Conservation (phyloP, 2,113 vertebrate genomes). For the Phrynosoma platyrhinos region DNA sequence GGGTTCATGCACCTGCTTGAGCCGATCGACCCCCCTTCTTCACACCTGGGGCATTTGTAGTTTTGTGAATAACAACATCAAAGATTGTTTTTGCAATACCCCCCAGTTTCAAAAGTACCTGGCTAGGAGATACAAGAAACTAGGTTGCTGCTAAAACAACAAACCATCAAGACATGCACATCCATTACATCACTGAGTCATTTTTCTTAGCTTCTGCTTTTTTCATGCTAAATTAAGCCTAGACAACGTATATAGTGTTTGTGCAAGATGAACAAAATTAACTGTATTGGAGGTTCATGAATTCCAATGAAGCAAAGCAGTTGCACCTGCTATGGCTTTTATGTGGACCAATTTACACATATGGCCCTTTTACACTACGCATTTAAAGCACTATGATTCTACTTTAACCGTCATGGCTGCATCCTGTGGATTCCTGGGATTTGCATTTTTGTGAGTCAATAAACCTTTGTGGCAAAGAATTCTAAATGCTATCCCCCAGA, state of each 20-base stretch:
- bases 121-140: neutral
- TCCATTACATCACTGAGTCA: neutral
- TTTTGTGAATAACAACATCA: neutral
- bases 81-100: neutral
- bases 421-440: too few species aligned
- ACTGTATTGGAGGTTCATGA: slow-evolving; percentile 11
- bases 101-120: neutral
- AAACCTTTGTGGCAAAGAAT: too few species aligned
- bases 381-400: too few species aligned
- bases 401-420: too few species aligned
- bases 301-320: slow-evolving; percentile 15
- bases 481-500: too few species aligned
- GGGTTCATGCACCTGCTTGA: neutral
- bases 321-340: neutral
- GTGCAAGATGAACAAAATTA: neutral
- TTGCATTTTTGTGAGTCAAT: too few species aligned
- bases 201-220: neutral
- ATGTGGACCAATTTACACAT: neutral
- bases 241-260: neutral
- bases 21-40: neutral
- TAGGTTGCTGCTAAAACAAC: neutral
- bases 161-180: neutral
- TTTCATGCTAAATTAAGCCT: neutral
- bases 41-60: too few species aligned
- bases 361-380: too few species aligned